Base-by-base conservation (phyloP, 2,797 vertebrate species). In the Rhabdomys pumilio region DNA sequence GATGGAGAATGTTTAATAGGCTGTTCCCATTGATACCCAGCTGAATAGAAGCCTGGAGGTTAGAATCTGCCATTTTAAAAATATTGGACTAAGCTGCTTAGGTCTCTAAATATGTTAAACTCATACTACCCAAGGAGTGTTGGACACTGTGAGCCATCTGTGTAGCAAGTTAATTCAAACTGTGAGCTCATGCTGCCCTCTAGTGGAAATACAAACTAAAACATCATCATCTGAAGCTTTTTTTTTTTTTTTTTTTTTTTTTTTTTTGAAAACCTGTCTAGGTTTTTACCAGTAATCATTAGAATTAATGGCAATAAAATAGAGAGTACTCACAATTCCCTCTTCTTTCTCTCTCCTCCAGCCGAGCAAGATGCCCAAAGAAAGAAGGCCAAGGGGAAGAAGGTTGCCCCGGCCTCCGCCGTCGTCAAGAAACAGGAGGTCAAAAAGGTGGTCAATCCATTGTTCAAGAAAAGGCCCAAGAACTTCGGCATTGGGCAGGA, bases 41-140 rank as follows among this genome's bases (percentile, higher is more conserved):
- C 69, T 96, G 95, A 95, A 87, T 38, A 94, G 79, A 96, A 97
- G 65, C 93, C 97, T 97, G 86, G 93, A 95, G 95, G 96, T 96
- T 95, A 97, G 85, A 96, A 92, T 53, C 72, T 91, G 89, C 73
- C 97, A 91, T 84, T 93, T 96, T 85, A 93, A 91, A 97, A 97
- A 96, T 96, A 97, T 94, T 93, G 73, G 50, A 59, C 50, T 85
- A 93, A 96, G 92, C 93, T 82, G 89, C 81, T 95, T 87, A 79
- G 89, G 90, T 53, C 90, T 97, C 83, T 91, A 92, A 97, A 79
- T 85, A 63, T n/a, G 22, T 91, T 96, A 80, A 89, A 84, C 14
- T 86, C 96, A 61, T 7, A 90, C 47, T 44, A 67, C 6, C 38
- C 69, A 69, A n/a, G 34, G 61, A 79, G 38, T 47, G 69, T 63